Conservation (phyloP, 2,888 invertebrate genomes). For the Athalia cordata region DNA sequence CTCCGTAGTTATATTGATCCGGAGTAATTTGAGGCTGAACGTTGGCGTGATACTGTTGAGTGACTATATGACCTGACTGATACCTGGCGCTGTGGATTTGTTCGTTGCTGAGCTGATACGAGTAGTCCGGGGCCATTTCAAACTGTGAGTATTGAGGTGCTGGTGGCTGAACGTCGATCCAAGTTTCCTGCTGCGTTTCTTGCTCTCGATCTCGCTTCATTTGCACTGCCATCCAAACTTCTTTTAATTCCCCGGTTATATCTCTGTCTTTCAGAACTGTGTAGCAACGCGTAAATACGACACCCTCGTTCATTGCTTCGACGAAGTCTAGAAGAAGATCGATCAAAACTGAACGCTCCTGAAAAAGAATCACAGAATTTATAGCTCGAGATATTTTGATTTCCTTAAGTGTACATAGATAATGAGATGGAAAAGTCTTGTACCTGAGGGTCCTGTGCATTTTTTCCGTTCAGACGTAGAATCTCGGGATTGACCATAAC, state of each 20-base stretch:
- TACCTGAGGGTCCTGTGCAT: slow-evolving; percentile 79
- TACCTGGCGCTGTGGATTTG: slow-evolving; percentile 52
- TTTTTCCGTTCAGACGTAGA: slow-evolving; percentile 81
- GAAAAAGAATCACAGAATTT: slow-evolving; percentile 55
- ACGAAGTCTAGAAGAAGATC: slow-evolving; percentile 83
- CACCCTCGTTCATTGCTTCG: slow-evolving; percentile 83
- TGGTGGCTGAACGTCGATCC: slow-evolving; percentile 66
- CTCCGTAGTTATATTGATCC: slow-evolving; percentile 58
- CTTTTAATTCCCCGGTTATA: slow-evolving; percentile 83
- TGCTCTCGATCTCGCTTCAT: slow-evolving; percentile 77
- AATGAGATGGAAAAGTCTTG: background rate
- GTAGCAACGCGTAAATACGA: slow-evolving; percentile 76
- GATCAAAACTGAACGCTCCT: slow-evolving; percentile 81
- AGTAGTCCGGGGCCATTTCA: slow-evolving; percentile 46
- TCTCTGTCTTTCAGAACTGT: slow-evolving; percentile 81
- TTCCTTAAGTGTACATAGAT: too few relatives aligned
- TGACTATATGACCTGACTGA: slow-evolving; percentile 53
- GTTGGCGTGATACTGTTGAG: slow-evolving; percentile 56
- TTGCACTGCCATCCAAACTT: slow-evolving; percentile 84
- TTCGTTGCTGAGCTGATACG: slow-evolving; percentile 55
- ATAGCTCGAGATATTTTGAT: too few relatives aligned
- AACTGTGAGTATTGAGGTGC: slow-evolving; percentile 60
- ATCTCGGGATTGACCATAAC: slow-evolving; percentile 85
- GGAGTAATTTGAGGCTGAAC: slow-evolving; percentile 52
- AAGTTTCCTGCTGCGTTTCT: slow-evolving; percentile 68